phyloP scores from a whole-genome alignment of 2,888 invertebrate species.

The Geotrupes spiniger region DNA sequence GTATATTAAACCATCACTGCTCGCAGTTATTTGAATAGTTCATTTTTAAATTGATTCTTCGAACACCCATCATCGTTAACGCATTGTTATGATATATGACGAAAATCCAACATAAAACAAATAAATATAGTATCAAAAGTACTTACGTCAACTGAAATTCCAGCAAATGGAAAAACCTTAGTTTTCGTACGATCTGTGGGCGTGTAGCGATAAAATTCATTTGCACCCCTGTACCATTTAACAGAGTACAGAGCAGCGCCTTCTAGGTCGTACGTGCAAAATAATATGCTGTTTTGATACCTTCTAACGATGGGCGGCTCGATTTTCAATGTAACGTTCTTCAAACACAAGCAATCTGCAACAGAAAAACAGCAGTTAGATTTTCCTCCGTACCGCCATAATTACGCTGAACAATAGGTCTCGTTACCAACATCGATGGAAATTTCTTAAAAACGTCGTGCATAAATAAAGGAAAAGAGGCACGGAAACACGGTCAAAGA shows the following conservation, averaged over 20 bases:
- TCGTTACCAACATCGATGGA: too few species aligned
- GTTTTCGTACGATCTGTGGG: slow-evolving; percentile 71
- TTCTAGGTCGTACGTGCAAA: slow-evolving; percentile 76
- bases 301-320: slow-evolving; percentile 68
- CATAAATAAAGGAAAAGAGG: too few species aligned
- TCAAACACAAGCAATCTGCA: slow-evolving; percentile 63
- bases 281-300: slow-evolving; percentile 65
- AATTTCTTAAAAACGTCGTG: too few species aligned
- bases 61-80: too few species aligned
- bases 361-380: slow-evolving; percentile 24
- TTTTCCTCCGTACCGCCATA: slow-evolving; percentile 1
- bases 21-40: too few species aligned
- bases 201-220: slow-evolving; percentile 82
- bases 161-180: slow-evolving; percentile 70
- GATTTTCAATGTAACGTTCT: slow-evolving; percentile 68
- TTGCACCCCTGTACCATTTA: slow-evolving; percentile 81
- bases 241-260: slow-evolving; percentile 76
- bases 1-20: too few species aligned
- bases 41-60: too few species aligned
- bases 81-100: too few species aligned
- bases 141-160: slow-evolving; percentile 82
- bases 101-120: too few species aligned
- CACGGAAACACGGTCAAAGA: not conserved
- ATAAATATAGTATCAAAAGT: too few species aligned
- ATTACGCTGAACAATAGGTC: too few species aligned